Percentiles rank a stretch among this genome's conserved stretches.
phyloP scores from a whole-genome alignment of 2,888 invertebrate species.

The Tenthredo distinguenda region DNA sequence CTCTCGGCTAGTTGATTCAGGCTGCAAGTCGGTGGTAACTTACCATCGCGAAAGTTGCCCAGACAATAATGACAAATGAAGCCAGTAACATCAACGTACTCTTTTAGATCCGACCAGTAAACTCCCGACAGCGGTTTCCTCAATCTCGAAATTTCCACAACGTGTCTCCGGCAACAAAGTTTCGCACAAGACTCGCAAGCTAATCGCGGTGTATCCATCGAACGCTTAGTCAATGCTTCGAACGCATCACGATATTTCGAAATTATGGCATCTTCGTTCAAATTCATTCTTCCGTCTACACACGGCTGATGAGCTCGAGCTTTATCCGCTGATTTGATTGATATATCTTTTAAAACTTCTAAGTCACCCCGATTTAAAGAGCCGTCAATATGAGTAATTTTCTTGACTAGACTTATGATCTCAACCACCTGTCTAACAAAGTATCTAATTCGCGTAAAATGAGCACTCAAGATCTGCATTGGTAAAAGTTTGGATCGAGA shows the following conservation, averaged over 20 bases:
- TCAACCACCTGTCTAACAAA: too few species aligned
- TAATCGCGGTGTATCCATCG: conserved; percentile 57
- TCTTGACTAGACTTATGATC: too few species aligned
- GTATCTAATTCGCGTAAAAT: too few species aligned
- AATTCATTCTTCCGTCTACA: conserved; percentile 48
- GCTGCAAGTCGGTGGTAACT: conserved; percentile 63
- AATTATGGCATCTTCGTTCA: conserved; percentile 58
- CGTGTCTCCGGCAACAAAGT: conserved; percentile 57
- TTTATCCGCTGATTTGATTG: conserved; percentile 37
- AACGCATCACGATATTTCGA: conserved; percentile 55
- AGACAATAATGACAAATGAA: conserved; percentile 29
- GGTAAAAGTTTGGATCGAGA: too few species aligned
- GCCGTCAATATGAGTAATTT: too few species aligned
- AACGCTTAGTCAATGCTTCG: conserved; percentile 55
- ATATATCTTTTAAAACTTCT: conserved; percentile 31
- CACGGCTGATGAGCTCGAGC: conserved; percentile 17
- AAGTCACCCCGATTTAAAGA: too few species aligned
- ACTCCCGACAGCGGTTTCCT: conserved; percentile 52
- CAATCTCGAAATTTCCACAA: conserved; percentile 51
- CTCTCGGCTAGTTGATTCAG: conserved; percentile 61
- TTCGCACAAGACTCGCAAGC: conserved; percentile 61
- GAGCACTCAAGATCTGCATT: too few species aligned
- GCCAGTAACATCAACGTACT: neutral
- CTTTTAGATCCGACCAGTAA: conserved; percentile 49
- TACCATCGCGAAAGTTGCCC: conserved; percentile 58